phyloP scores from a whole-genome alignment of 2,113 vertebrate genomes.

The Gymnorhina tibicen region DNA sequence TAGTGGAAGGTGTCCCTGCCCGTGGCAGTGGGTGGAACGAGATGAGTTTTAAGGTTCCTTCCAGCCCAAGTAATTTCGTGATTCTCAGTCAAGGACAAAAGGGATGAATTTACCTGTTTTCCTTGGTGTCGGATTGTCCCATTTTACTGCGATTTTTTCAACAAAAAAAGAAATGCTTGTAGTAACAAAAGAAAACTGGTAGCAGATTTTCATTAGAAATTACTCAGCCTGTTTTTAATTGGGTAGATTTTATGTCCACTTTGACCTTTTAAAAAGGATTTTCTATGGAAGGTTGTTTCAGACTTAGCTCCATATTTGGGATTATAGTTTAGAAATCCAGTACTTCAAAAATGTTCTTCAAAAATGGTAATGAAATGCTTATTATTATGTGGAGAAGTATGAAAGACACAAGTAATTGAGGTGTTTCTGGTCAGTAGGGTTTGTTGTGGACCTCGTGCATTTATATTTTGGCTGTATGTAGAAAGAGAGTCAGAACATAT shows the following conservation, averaged over 20 bases:
- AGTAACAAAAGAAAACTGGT: neutral
- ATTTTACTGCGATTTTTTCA: neutral
- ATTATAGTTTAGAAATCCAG: neutral
- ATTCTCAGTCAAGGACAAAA: neutral
- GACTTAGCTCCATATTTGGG: neutral
- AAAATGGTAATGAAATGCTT: neutral
- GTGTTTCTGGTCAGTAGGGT: neutral
- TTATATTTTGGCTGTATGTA: neutral
- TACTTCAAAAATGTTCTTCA: neutral
- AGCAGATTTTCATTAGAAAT: neutral
- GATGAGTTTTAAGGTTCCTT: neutral
- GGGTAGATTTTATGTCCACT: neutral
- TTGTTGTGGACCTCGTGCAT: neutral
- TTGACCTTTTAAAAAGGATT: neutral
- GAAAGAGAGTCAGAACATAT: neutral
- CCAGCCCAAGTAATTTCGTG: neutral
- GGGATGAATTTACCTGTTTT: neutral
- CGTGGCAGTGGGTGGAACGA: rapidly evolving
- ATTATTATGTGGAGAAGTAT: neutral
- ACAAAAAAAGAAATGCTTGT: neutral
- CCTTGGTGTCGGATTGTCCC: neutral
- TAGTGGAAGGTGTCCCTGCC: neutral
- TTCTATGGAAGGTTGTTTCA: neutral
- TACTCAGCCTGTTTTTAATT: neutral
- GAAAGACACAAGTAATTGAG: neutral